These are phyloP conservation scores for Hassar affinis DNA, from an alignment of 2,113 vertebrate species.

Conservation along the genomic window DNA sequence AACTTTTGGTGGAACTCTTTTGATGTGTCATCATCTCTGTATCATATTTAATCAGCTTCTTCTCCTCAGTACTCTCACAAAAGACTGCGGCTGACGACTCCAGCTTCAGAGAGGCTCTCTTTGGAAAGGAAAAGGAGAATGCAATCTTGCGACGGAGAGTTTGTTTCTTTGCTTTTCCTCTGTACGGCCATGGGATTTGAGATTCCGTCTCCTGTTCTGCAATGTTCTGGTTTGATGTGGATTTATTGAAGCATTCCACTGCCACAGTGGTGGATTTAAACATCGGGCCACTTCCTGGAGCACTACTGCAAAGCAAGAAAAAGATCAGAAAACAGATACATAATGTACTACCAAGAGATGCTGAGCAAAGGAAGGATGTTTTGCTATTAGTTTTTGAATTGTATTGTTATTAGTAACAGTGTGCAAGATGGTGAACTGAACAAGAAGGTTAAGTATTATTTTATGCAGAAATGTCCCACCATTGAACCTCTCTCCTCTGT, in stretches of 20 bases:
- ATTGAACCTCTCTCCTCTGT: constrained; percentile 53
- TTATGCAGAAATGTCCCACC: constrained; percentile 29
- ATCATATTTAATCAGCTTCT: constrained; percentile 55
- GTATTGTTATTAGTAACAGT: not conserved
- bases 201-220: constrained; percentile 27
- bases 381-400: not conserved
- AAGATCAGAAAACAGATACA: not conserved
- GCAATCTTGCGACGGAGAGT: constrained; percentile 73
- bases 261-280: constrained; percentile 89
- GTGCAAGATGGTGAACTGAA: no score
- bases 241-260: constrained; percentile 68
- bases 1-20: constrained; percentile 65
- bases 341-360: not conserved
- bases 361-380: not conserved
- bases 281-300: constrained; percentile 87
- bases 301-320: constrained; percentile 64
- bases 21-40: constrained; percentile 69
- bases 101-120: constrained; percentile 80
- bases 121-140: constrained; percentile 86
- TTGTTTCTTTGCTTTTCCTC: constrained; percentile 66
- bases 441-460: not conserved
- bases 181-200: constrained; percentile 44
- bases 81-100: constrained; percentile 86
- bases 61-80: constrained; percentile 79
- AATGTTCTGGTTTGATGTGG: constrained; percentile 52